A percentile compares a stretch with the other conserved stretches of the same genome.
These are phyloP conservation scores for Cyanoliseus patagonus DNA, from an alignment of 2,113 vertebrate genomes.

Conservation along the genomic window DNA sequence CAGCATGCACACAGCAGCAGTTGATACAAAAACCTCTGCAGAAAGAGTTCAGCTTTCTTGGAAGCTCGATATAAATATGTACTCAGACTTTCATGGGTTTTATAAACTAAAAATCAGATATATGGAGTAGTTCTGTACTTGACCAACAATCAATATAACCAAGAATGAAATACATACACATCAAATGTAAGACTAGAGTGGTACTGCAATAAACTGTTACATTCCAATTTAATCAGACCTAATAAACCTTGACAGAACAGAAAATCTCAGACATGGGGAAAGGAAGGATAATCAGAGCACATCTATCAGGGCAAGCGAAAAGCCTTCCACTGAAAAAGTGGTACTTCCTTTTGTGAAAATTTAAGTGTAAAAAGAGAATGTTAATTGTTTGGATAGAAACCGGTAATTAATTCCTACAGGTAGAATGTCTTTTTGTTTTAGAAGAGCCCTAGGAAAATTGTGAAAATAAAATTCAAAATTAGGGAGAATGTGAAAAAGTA, in stretches of 20 bases:
- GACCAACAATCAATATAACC: background rate
- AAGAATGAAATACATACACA: background rate
- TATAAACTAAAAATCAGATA: background rate
- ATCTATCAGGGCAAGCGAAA: background rate
- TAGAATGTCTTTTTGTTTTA: background rate
- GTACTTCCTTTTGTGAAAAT: rapidly evolving
- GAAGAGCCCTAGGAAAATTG: background rate
- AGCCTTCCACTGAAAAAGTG: background rate
- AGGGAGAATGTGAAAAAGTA: background rate
- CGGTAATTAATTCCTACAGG: background rate
- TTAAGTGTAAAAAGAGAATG: background rate
- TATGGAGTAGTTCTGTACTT: background rate
- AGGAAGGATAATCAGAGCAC: background rate
- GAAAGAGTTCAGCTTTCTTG: background rate
- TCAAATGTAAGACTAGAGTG: background rate
- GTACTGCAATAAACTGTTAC: background rate
- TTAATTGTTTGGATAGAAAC: background rate
- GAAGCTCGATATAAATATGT: background rate
- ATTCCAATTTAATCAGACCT: background rate
- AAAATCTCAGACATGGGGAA: background rate
- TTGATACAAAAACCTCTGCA: background rate
- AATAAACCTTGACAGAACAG: background rate
- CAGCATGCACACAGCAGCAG: background rate
- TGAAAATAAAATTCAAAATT: background rate
- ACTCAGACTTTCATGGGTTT: background rate